Evolutionary conservation across 2,888 invertebrate genomes (phyloP).

Genomic region (Tetragonisca angustula): DNA sequence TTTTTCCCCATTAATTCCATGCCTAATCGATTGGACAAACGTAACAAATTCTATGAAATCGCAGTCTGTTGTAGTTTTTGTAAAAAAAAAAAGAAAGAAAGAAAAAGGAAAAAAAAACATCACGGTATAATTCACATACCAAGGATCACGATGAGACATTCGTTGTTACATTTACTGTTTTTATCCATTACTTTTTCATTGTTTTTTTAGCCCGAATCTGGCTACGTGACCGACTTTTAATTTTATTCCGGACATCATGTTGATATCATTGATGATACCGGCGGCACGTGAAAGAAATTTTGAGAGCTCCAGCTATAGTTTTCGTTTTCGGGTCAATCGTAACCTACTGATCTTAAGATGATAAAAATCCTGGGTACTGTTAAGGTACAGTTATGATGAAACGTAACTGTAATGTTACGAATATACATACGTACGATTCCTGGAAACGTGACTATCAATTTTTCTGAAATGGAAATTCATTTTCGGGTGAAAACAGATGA

Average conservation of each 20-base stretch:
- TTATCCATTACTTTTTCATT: constrained; percentile 9
- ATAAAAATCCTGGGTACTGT: constrained; percentile 61
- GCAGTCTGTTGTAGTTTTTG: constrained; percentile 9
- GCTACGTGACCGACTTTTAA: constrained; percentile 6
- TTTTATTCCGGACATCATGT: constrained; percentile 11
- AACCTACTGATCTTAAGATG: constrained; percentile 53
- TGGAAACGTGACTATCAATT: constrained; percentile 35
- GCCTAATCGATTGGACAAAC: constrained; percentile 15
- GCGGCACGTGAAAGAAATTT: constrained; percentile 39
- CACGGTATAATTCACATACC: background rate
- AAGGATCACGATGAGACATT: background rate
- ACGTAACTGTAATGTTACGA: constrained; percentile 64
- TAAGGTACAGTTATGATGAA: constrained; percentile 63
- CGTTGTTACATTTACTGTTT: background rate
- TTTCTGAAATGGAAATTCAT: constrained; percentile 23
- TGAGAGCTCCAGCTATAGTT: constrained; percentile 35
- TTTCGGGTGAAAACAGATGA: background rate
- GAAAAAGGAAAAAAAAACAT: background rate
- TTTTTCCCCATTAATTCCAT: background rate
- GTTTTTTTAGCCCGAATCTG: background rate
- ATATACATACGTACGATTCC: constrained; percentile 27
- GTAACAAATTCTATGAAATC: background rate
- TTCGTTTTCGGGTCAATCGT: constrained; percentile 55
- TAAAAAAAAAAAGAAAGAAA: background rate
- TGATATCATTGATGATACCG: constrained; percentile 24